Base-by-base conservation (phyloP, 2,797 vertebrate genomes). In the Zenarchopterus dispar region DNA sequence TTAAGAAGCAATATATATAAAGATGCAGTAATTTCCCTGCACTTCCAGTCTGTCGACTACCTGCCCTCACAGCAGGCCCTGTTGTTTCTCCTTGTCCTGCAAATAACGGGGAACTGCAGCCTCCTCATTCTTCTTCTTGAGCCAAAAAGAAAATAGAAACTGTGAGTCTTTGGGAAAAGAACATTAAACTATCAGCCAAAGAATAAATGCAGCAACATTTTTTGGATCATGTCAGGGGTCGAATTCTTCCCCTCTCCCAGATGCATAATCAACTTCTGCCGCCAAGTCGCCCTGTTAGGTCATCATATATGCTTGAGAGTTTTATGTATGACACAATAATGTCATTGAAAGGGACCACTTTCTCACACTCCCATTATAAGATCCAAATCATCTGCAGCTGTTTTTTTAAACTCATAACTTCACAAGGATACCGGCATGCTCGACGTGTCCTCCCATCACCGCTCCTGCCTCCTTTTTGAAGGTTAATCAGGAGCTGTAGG, bases 141-240 rank as follows among this genome's bases (percentile, higher is more conserved):
- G 19, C 81, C 33, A 51, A 70, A 71, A 79, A 64, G 62, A 80
- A 88, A 84, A 87, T 70, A 79, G 21, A 84, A 72, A 24, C 64
- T 81, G 46, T 48, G 57, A 63, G 58, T 74, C 81, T 90, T 90
- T 86, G 88, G 88, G 85, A 89, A 91, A 87, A 74, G 72, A 82
- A 87, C 89, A 89, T 89, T 82, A 89, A 91, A 90, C 80, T 77
- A 79, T 88, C 82, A 85, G 77, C 87, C 77, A 76, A 83, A 86
- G 78, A 85, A 91, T 80, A 85, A 86, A 87, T 81, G 77, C 84
- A 86, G 80, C 61, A 85, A 82, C 85, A 81, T 85, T 86, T 84
- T 80, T 88, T 81, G 78, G 78, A 75, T 65, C 22, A 66, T 90
- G 90, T 91, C 87, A 88, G 64, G 62, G 92, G 88, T 91, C 68